Conservation (phyloP, 1,140 invertebrate species). For the Lethocerus indicus region DNA sequence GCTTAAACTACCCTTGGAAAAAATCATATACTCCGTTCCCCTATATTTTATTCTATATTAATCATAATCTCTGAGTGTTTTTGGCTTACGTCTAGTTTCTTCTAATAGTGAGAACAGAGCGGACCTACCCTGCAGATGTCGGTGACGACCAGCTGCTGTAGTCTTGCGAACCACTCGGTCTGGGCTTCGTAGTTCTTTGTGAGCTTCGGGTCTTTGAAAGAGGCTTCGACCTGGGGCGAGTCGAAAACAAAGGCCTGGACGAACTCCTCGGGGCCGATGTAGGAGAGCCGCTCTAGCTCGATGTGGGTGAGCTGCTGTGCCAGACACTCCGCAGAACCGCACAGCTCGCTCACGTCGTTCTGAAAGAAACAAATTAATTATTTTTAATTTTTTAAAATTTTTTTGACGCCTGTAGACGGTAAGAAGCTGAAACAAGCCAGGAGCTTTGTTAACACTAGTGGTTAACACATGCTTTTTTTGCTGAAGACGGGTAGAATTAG, state of each 20-base stretch:
- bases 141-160: conserved; percentile 84
- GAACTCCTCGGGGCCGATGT: conserved; percentile 90
- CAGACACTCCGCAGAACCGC: conserved; percentile 57
- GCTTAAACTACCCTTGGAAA: too few relatives aligned
- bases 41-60: too few relatives aligned
- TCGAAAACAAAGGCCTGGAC: conserved; percentile 77
- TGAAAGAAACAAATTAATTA: conserved; percentile 20
- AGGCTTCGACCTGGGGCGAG: conserved; percentile 44
- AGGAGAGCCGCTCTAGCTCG: conserved; percentile 78
- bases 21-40: too few relatives aligned
- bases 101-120: too few relatives aligned
- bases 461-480: too few relatives aligned
- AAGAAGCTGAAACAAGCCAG: too few relatives aligned
- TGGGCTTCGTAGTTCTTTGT: conserved; percentile 86
- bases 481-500: too few relatives aligned
- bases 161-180: conserved; percentile 88
- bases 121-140: conserved; percentile 78
- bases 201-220: conserved; percentile 43
- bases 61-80: too few relatives aligned
- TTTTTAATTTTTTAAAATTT: too few relatives aligned
- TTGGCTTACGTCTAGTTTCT: too few relatives aligned
- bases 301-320: conserved; percentile 87
- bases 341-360: conserved; percentile 57
- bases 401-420: too few relatives aligned
- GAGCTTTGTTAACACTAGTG: too few relatives aligned